Base-by-base conservation (phyloP, 2,797 vertebrate genomes). In the Lateolabrax maculatus region DNA sequence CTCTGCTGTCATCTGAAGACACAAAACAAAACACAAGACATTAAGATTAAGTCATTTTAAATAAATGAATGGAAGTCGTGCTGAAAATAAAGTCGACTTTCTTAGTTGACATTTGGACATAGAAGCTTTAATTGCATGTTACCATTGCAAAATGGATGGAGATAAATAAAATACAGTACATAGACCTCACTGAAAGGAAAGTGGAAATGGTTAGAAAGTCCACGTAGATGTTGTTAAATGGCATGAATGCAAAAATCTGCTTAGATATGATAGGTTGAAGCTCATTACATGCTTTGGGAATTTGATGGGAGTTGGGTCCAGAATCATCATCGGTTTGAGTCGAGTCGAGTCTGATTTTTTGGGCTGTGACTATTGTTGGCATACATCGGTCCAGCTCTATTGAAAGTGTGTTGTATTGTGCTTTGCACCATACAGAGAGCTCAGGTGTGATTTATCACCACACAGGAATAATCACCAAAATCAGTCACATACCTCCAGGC, bases 1-100 rank as follows among this genome's bases (percentile, higher is more conserved):
- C 46, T 80, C 90, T 18, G 79, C 21, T 1, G 87, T 93, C 80
- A 80, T 44, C 94, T 94, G 27, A 16, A 53, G 23, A 55, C n/a
- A 73, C 13, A 65, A 49, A 44, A 39, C 13, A 41, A 27, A 68
- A 49, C 21, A 19, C 37, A 12, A 15, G 6, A 52, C 2, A 27
- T 27, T 8, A 66, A 8, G 25, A 48, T 31, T 4, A 34, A 34
- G 31, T 34, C 31, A 34, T 9, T 46, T 46, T 37, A 6, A 55
- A 52, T 18, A 57, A 37, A 39, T 25, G 1, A 13, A 36, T 25
- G 25, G 9, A 57, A 29, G 6, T 39, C 5, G n/a, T 23, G 41
- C 9, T 34, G 8, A 44, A 41, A 23, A 36, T 15, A 3, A 15
- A 19, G 52, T 1, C 0, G 16, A 25, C 34, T 25, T 46, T 12